phyloP scores from a whole-genome alignment of 1,140 invertebrate species.

The Neocloeon triangulifer region DNA sequence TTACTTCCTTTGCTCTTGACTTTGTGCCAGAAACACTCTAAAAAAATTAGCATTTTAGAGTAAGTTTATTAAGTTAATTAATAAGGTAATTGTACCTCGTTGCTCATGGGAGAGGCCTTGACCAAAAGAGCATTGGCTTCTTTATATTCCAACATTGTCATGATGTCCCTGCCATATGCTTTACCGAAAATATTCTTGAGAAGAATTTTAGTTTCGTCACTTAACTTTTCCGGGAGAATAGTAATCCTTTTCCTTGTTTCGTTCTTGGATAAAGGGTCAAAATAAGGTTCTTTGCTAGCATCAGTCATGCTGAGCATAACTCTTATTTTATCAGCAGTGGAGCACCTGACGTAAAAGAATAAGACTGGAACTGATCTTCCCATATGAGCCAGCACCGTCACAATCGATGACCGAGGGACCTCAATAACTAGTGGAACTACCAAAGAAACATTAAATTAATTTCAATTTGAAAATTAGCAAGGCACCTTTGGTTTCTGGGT shows the following conservation, averaged over 20 bases:
- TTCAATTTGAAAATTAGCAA: background rate
- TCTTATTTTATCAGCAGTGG: slow-evolving; percentile 38
- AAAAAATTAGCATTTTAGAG: too few relatives aligned
- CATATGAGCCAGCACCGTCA: slow-evolving; percentile 50
- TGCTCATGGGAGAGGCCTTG: slow-evolving; percentile 44
- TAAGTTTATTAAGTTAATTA: too few relatives aligned
- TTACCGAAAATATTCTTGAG: slow-evolving; percentile 37
- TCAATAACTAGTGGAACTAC: too few relatives aligned
- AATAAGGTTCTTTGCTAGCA: slow-evolving; percentile 22
- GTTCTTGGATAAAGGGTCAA: slow-evolving; percentile 28
- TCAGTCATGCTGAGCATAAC: slow-evolving; percentile 39
- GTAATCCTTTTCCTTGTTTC: slow-evolving; percentile 52
- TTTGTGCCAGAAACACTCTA: too few relatives aligned
- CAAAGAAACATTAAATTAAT: too few relatives aligned
- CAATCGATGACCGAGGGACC: too few relatives aligned
- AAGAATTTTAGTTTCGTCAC: slow-evolving; percentile 33
- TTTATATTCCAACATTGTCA: slow-evolving; percentile 42
- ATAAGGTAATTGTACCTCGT: too few relatives aligned
- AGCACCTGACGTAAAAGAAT: slow-evolving; percentile 47
- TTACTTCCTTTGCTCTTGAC: too few relatives aligned
- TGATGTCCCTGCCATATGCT: slow-evolving; percentile 18
- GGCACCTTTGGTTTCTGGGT: slow-evolving; percentile 23
- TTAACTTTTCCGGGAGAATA: slow-evolving; percentile 42
- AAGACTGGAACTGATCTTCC: slow-evolving; percentile 45
- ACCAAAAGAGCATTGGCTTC: slow-evolving; percentile 65